Conservation (phyloP, 2,797 vertebrate genomes). For the Pogonophryne albipinna region DNA sequence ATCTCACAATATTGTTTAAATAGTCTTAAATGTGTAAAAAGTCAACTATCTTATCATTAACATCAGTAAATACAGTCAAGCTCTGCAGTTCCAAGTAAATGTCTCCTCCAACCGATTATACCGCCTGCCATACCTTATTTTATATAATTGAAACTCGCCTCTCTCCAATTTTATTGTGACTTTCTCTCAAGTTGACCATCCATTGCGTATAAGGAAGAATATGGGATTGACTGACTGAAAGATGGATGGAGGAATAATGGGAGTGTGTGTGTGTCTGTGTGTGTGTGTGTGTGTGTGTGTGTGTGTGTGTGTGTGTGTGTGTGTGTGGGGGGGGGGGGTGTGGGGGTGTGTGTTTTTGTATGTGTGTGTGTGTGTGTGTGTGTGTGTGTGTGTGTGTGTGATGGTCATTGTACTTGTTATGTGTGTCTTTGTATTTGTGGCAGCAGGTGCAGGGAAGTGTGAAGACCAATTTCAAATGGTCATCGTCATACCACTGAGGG, state of each 20-base stretch:
- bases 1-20: background rate
- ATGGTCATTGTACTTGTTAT: conserved; percentile 1
- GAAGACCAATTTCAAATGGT: conserved; percentile 79
- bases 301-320: conserved; percentile 18
- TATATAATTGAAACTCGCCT: background rate
- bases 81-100: background rate
- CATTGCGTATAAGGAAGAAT: background rate
- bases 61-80: background rate
- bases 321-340: too few relatives aligned
- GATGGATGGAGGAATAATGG: conserved; percentile 4
- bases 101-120: background rate
- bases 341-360: conserved; percentile 7
- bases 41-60: background rate
- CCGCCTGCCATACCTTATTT: background rate
- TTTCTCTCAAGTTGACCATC: conserved; percentile 10
- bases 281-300: too few relatives aligned
- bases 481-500: conserved; percentile 52
- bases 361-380: conserved; percentile 15
- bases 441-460: conserved; percentile 63
- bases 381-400: background rate
- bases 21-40: background rate
- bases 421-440: conserved; percentile 24
- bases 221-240: conserved; percentile 7
- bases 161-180: conserved; percentile 13
- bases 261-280: conserved; percentile 2